Base-by-base conservation (phyloP, 2,113 vertebrate genomes). In the Alosa alosa region DNA sequence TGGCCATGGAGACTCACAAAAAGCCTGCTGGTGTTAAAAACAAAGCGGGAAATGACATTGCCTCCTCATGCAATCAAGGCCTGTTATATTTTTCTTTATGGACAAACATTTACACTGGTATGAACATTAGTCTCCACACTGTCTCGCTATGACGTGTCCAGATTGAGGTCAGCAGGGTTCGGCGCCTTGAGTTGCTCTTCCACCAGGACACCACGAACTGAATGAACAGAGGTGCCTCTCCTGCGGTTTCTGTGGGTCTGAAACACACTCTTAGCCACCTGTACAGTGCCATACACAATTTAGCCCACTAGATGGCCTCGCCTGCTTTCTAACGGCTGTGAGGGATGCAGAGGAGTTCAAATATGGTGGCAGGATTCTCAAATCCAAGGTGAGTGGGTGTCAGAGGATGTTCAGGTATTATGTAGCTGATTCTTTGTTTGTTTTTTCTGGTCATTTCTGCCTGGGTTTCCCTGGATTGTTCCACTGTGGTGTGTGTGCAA, bases 11-110 rank as follows among this genome's bases (percentile, higher is more conserved):
- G 94, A 95, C 86, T 91, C 93, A 83, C 94, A 92, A 0, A 98
- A 97, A 93, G 87, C 93, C 88, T 99, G 98, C 95, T 99, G 98
- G 98, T 99, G 98, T 95, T 99, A 95, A 96, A 95, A 96, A 90
- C 31, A 17, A 36, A 91, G 90, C 60, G 45, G 86, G 82, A 82
- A 81, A 81, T 84, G 31, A 45, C 88, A 68, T 68, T 18, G 45
- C 46, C 82, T n/a, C 49, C 20, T 60, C 49, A 78, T 85, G 68
- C 85, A 49, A 31, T 82, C 84, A 20, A 75, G 11, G 20, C 39
- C 46, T n/a, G 52, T 46, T 55, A 72, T 52, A 64, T 81, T 60
- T 84, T 84, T 64, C 81, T 86, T 13, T 81, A 78, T 81, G 64
- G 68, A 88, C 55, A 86, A 57, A 84, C 31, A 85, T 90, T 86